phyloP scores from a whole-genome alignment of 2,888 invertebrate genomes.

The Thumatha senex region DNA sequence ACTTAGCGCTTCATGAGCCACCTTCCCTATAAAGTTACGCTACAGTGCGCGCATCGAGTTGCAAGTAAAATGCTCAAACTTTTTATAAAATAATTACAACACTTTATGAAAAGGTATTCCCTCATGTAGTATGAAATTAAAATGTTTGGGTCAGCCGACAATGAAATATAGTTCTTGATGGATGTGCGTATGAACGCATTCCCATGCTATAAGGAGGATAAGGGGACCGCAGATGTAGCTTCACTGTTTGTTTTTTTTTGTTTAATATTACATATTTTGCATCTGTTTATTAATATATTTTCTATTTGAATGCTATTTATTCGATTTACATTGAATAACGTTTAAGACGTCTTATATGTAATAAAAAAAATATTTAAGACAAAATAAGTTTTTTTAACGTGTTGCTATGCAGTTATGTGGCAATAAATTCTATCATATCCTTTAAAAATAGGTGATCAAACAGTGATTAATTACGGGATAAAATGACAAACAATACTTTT shows the following conservation, averaged over 20 bases:
- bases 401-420: too few species aligned
- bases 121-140: slow-evolving; percentile 54
- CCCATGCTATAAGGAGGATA: slow-evolving; percentile 73
- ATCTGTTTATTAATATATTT: slow-evolving; percentile 5
- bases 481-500: too few species aligned
- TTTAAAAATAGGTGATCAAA: too few species aligned
- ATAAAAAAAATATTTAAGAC: too few species aligned
- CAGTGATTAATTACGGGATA: too few species aligned
- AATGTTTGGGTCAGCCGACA: slow-evolving; percentile 19
- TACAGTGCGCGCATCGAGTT: slow-evolving; percentile 54
- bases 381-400: too few species aligned
- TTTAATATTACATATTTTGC: slow-evolving; percentile 3
- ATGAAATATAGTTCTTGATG: slow-evolving; percentile 54
- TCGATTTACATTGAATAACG: too few species aligned
- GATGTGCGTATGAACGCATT: slow-evolving; percentile 62
- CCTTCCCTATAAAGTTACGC: slow-evolving; percentile 50
- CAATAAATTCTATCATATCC: too few species aligned
- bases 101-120: slow-evolving; percentile 57
- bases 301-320: too few species aligned
- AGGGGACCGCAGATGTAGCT: slow-evolving; percentile 66
- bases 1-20: slow-evolving; percentile 53
- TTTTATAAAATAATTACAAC: slow-evolving; percentile 38
- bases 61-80: slow-evolving; percentile 37
- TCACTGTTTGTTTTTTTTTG: slow-evolving; percentile 41
- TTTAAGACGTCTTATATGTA: too few species aligned